phyloP scores from a whole-genome alignment of 1,140 invertebrate species.

The Nautilus pompilius region DNA sequence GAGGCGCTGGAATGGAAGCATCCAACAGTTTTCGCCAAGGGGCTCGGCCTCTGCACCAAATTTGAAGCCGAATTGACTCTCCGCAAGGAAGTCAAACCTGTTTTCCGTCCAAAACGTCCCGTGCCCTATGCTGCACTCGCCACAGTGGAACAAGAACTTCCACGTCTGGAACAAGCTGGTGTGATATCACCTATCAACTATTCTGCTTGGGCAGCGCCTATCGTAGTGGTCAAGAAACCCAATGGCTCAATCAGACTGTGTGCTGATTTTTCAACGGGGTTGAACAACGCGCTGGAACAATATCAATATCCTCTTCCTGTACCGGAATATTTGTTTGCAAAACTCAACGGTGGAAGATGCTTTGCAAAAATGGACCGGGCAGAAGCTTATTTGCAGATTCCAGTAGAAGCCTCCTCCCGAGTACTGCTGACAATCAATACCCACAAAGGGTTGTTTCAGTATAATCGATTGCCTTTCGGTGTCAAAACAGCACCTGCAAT shows the following conservation, averaged over 20 bases:
- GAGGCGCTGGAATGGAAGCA: no score
- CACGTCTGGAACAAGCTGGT: no score
- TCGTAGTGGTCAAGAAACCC: constrained; percentile 46
- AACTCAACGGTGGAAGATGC: constrained; percentile 14
- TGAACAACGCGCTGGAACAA: constrained; percentile 26
- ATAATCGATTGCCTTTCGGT: constrained; percentile 56
- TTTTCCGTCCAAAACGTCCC: no score
- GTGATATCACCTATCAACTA: no score
- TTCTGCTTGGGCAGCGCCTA: no score
- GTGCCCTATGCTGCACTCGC: no score
- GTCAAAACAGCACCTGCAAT: constrained; percentile 56
- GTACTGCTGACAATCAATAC: constrained; percentile 40
- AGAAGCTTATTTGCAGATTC: constrained; percentile 37
- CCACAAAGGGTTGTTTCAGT: constrained; percentile 54
- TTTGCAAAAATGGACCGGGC: constrained; percentile 37
- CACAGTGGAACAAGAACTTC: no score
- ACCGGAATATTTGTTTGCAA: constrained; percentile 28
- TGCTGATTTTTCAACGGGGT: constrained; percentile 37
- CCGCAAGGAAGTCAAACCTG: no score
- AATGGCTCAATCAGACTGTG: constrained; percentile 41
- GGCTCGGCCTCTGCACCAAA: no score
- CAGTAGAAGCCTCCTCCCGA: constrained; percentile 26
- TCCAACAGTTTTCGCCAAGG: no score
- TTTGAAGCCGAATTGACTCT: no score
- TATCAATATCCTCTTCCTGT: no score